Base-by-base conservation (phyloP, 2,113 vertebrate genomes). In the Ariopsis seemanni region DNA sequence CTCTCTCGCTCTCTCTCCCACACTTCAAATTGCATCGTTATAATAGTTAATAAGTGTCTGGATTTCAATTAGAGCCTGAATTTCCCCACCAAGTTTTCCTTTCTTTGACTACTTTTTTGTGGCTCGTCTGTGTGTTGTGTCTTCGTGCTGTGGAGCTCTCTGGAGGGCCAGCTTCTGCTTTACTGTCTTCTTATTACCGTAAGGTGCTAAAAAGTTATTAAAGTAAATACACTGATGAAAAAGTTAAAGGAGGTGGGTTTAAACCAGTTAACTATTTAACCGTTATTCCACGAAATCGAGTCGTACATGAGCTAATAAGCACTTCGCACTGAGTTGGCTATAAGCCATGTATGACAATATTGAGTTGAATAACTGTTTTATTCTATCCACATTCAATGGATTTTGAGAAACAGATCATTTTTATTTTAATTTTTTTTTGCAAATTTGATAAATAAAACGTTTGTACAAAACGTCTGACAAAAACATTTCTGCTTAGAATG, bases 11-110 rank as follows among this genome's bases (percentile, higher is more conserved):
- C 12, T 57, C 11, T 25, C 20, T n/a, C 81, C n/a, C 18, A 48
- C 10, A 10, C 52, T 91, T 89, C 88, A 90, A 87, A 90, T 50
- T 85, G 17, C 83, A 27, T 27, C 3, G 52, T 55, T 74, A 72
- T 42, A 72, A 42, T 58, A 14, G 27, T 55, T 42, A 15, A 6
- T 15, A 84, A 10, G 55, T 10, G 18, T 57, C 52, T 42, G 27
- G 20, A 84, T 42, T 58, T 74, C 65, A 82, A 25, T 62, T 14
- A 22, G 48, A 52, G 22, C 5, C 18, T 22, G 8, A 50, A 48
- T 74, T 22, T 74, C 34, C 42, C 3, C 15, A 22, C 34, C 71
- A 22, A 9, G 22, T 74, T 50, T 74, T 50, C 2, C 71, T 22
- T 50, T 74, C 18, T 74, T 74, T 48, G 42, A 74, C 18, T 74